phyloP scores from a whole-genome alignment of 2,797 vertebrate genomes.

The Alauda arvensis region DNA sequence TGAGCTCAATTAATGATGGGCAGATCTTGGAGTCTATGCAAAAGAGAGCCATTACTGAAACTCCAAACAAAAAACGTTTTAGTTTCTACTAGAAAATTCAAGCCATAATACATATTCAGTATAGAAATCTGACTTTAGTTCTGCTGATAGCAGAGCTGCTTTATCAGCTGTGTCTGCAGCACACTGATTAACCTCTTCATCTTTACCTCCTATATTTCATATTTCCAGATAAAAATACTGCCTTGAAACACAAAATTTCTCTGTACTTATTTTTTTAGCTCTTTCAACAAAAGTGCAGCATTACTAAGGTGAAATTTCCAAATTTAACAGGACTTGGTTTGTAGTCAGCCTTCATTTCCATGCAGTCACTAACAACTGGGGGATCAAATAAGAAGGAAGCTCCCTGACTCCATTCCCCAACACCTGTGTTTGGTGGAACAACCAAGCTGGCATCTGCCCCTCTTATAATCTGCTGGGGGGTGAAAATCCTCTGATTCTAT shows the following conservation, averaged over 20 bases:
- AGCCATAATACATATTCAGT: not conserved
- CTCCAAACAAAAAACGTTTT: not conserved
- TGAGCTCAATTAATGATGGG: not conserved
- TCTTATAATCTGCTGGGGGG: not conserved
- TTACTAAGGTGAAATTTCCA: not conserved
- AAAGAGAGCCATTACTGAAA: not conserved
- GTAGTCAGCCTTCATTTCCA: not conserved
- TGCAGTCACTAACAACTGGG: not conserved
- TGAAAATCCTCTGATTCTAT: not conserved
- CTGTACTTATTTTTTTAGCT: not conserved
- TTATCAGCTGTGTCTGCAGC: not conserved
- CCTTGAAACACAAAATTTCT: not conserved
- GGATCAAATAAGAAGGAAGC: not conserved
- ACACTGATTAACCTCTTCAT: not conserved
- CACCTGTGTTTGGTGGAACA: not conserved
- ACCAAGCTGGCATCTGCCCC: not conserved
- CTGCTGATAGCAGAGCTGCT: not conserved
- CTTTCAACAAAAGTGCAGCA: fast-evolving
- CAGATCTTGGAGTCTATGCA: not conserved
- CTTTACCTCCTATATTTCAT: not conserved
- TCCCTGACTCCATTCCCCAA: not conserved
- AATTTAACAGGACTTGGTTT: not conserved
- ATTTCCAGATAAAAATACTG: not conserved
- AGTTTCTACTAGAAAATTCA: fast-evolving
- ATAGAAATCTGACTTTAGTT: not conserved